Percentiles rank a stretch among this genome's conserved stretches.
phyloP scores from a whole-genome alignment of 2,113 vertebrate species.

The Scatophagus argus region DNA sequence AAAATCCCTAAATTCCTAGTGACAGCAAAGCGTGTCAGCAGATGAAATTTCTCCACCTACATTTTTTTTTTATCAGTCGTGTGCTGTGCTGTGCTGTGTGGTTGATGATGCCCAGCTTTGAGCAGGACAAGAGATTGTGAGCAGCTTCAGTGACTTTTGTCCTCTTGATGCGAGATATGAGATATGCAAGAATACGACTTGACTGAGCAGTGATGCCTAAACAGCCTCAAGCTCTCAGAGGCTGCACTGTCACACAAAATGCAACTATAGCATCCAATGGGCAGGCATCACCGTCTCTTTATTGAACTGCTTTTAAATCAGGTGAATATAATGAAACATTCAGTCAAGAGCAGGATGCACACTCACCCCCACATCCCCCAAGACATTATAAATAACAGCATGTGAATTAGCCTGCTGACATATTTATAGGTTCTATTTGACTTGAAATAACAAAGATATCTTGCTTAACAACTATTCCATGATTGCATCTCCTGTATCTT shows the following conservation, averaged over 20 bases:
- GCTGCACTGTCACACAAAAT: conserved; percentile 6
- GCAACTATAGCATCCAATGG: background rate
- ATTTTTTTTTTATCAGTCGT: conserved; percentile 31
- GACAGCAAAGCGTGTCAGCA: too few relatives aligned
- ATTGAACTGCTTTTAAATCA: conserved; percentile 36
- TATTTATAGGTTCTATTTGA: conserved; percentile 21
- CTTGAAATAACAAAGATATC: background rate
- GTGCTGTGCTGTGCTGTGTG: conserved; percentile 15
- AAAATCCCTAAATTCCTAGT: too few relatives aligned
- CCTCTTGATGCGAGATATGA: conserved; percentile 10
- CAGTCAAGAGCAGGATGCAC: background rate
- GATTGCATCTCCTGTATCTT: conserved; percentile 1
- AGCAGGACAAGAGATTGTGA: too few relatives aligned
- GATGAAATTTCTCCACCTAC: conserved; percentile 13
- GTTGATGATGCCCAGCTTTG: conserved; percentile 21
- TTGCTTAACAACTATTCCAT: background rate
- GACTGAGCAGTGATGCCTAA: background rate
- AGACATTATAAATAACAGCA: conserved; percentile 23
- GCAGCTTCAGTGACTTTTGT: conserved; percentile 30
- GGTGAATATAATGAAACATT: conserved; percentile 12
- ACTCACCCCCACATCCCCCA: background rate
- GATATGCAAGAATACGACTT: background rate
- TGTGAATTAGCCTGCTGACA: conserved; percentile 23
- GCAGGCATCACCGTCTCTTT: conserved; percentile 17
- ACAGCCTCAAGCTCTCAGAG: conserved; percentile 6